phyloP scores from a whole-genome alignment of 1,140 invertebrate genomes.

The Akabosia matsudoensis region DNA sequence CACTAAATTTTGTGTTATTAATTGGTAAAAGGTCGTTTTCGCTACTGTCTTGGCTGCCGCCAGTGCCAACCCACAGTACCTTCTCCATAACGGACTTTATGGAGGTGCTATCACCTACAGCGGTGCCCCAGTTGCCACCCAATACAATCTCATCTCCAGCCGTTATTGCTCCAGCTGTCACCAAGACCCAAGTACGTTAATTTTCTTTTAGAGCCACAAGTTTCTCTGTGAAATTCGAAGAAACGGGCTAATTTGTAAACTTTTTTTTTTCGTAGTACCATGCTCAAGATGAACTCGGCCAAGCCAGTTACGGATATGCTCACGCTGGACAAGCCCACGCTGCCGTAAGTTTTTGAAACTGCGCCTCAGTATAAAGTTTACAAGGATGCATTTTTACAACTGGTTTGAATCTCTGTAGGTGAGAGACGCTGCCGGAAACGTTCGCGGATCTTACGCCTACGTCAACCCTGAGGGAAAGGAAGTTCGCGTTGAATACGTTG shows the following conservation, averaged over 20 bases:
- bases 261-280: conserved; percentile 52
- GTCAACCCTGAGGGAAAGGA: conserved; percentile 57
- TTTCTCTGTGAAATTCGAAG: no score
- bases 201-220: no score
- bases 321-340: conserved; percentile 57
- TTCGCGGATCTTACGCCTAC: conserved; percentile 59
- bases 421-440: conserved; percentile 57
- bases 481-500: conserved; percentile 56
- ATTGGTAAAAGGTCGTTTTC: conserved; percentile 31
- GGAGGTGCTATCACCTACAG: conserved; percentile 19
- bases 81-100: conserved; percentile 1
- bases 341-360: conserved; percentile 53
- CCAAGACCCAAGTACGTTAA: conserved; percentile 23
- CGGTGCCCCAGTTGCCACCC: background rate
- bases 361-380: conserved; percentile 44
- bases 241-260: background rate
- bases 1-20: conserved; percentile 11
- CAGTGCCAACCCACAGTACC: conserved; percentile 23
- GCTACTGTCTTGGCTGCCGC: conserved; percentile 29
- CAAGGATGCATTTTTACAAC: background rate
- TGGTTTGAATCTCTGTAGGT: no score
- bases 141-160: conserved; percentile 5
- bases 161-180: background rate
- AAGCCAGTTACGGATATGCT: conserved; percentile 58
- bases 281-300: conserved; percentile 58